These are phyloP conservation scores for Reinhardtius hippoglossoides DNA, from an alignment of 2,113 vertebrate species.

Conservation along the genomic window DNA sequence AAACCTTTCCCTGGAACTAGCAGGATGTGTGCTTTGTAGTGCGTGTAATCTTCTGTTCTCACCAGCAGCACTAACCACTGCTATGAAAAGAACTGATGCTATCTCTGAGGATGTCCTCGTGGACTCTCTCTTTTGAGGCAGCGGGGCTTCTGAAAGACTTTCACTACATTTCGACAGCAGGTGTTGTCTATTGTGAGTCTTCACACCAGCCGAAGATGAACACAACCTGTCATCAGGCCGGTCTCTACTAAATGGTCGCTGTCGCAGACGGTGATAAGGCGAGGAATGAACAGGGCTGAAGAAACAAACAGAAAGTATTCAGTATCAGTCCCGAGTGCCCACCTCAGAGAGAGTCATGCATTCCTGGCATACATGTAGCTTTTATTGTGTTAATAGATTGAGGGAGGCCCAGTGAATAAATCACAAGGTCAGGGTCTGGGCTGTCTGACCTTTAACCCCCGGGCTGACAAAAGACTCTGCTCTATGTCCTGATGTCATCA, in stretches of 20 bases:
- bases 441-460: constrained; percentile 73
- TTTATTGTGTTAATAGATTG: constrained; percentile 77
- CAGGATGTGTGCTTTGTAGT: constrained; percentile 47
- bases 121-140: constrained; percentile 31
- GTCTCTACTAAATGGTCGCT: constrained; percentile 22
- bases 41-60: constrained; percentile 39
- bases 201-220: constrained; percentile 38
- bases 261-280: constrained; percentile 40
- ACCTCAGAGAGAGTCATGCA: constrained; percentile 56
- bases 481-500: constrained; percentile 79
- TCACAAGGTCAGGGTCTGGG: constrained; percentile 76
- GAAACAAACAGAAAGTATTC: constrained; percentile 43
- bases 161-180: constrained; percentile 52
- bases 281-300: constrained; percentile 35
- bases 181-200: constrained; percentile 44
- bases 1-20: constrained; percentile 25
- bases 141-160: constrained; percentile 40
- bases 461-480: constrained; percentile 71
- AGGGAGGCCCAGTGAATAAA: constrained; percentile 76
- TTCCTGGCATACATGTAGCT: constrained; percentile 68
- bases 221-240: constrained; percentile 21
- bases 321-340: constrained; percentile 28
- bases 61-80: constrained; percentile 41
- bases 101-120: constrained; percentile 48
- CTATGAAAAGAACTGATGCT: constrained; percentile 47